Base-by-base conservation (phyloP, 23 tunicate species). In the Clavelina lepadiformis region DNA sequence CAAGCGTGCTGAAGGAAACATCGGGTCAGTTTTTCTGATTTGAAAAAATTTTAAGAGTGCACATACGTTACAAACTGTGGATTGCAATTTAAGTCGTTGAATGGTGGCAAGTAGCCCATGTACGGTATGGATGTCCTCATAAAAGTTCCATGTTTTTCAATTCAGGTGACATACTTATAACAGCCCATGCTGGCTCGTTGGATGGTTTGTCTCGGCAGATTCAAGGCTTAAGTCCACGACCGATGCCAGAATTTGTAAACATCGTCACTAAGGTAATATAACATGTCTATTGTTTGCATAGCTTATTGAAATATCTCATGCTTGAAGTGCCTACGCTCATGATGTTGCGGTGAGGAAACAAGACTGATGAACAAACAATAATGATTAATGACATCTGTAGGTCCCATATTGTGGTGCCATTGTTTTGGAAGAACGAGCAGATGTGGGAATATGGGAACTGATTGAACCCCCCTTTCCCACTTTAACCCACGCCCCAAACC, bases 381-480 rank as follows among this genome's bases (percentile, higher is more conserved):
- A n/a, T n/a, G n/a, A n/a, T n/a, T n/a, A n/a, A n/a, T n/a, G n/a
- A n/a, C n/a, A n/a, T 30, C 18, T 76, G 28, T 72, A 88, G 96
- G 69, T 88, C 26, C 88, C 96, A 3, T 88, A 88, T 69, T 88
- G 96, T 68, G 96, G 85, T 6, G 81, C 97, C 11, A 32, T 89
- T 4, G 97, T 88, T 2, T 47, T 88, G 0, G 96, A 88, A 63
- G 88, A 88, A 56, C 46, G 38, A 37, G 15, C 74, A 0, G 53
- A 73, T 5, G 2, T 51, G 20, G 81, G 77, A 6, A 55, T 79
- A 25, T 86, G 86, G 81, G 68, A 75, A 58, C 59, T 88, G 4
- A 74, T 81, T 19, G 84, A 88, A 38, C 96, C 96, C 32, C 96
- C 96, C 13, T 88, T 74, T 61, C 83, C 96, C 41, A 22, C 88